Evolutionary conservation across 1,140 invertebrate genomes (phyloP), one percentile per base, ranked within the genome.

Genomic region (Semibalanus balanoides): DNA sequence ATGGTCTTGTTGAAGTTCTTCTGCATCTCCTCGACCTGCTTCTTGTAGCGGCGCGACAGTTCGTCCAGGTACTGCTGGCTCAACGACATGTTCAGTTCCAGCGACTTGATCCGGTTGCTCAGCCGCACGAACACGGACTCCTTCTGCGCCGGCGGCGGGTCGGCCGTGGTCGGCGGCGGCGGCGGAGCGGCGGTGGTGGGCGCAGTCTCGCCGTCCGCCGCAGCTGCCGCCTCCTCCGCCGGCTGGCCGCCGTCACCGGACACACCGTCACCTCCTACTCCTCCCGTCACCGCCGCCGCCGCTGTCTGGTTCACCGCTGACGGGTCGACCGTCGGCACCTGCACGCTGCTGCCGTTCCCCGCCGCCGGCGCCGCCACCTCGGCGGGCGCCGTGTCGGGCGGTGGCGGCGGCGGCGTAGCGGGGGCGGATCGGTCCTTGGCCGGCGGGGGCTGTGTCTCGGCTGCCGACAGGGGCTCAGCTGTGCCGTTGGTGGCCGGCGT

Each of bases 61-160:
- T 98, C 95, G 83, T 98, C 95, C 74, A 99, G 85, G 84, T 98
- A 98, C 81, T 97, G 94, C 77, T 92, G 92, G 77, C 93, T 97
- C 3, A 99, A 85, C 3, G 95, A 96, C 89, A 99, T 95, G 84
- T 99, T 99, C 74, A 93, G 87, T 84, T 99, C 97, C 76, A 99
- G 85, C 76, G 91, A 90, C 89, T 93, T 97, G 31, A 99, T 96
- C 81, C 95, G 90, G 85, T 98, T 99, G 51, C 93, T 95, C 31
- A 99, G 85, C 79, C 96, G 88, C 80, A 98, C 88, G 83, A 99
- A 97, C 30, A 98, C 93, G 5, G 95, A 96, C 85, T 99, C 96
- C 79, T 97, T 96, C 80, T 93, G 92, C 11, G 79, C 77, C 83
- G 85, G 81, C 88, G 88, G 76, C 30, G 76, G 51, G 51, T 64